Evolutionary conservation across 2,113 vertebrate species (phyloP), one percentile per base, ranked within the genome.

Genomic region (Nesogale talazaci): DNA sequence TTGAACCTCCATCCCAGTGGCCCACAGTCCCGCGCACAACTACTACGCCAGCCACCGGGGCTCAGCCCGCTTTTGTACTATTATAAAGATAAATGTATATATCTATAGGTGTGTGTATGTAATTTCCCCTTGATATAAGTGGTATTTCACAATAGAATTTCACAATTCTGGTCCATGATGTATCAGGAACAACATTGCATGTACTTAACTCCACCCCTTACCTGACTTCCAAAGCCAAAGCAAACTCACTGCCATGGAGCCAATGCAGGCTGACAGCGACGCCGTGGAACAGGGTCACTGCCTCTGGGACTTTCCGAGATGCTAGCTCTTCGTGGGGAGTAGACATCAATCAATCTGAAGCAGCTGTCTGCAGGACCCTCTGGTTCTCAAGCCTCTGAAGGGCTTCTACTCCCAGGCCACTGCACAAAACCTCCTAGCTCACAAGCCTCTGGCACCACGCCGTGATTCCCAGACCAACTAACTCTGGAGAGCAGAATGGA

Each of bases 111-210:
- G n/a, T n/a, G n/a, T n/a, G n/a, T n/a, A n/a, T n/a, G n/a, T n/a
- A 38, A 70, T 75, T 70, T 25, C 40, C 27, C 65, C 65, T 65
- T 72, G 27, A 87, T 16, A 85, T 20, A 95, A 88, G 84, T 59
- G 22, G 52, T 69, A 52, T 23, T 56, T 92, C 4, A 67, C 27
- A 23, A 34, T 46, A 79, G n/a, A n/a, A n/a, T n/a, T n/a, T n/a
- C 17, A 79, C 6, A 70, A 57, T 75, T 86, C 67, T 74, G 56
- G 14, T 83, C 80, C 38, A 83, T 11, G 1, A 20, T 27, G 12
- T 34, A 52, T 81, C 52, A 25, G 52, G n/a, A n/a, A 83, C 4
- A 95, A 63, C 34, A 87, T 65, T 79, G 38, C n/a, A 88, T 38
- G 42, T 75, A 79, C 84, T 82, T 81, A 65, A 11, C 52, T 85